phyloP scores from a whole-genome alignment of 2,888 invertebrate genomes.

The Chesias legatella region DNA sequence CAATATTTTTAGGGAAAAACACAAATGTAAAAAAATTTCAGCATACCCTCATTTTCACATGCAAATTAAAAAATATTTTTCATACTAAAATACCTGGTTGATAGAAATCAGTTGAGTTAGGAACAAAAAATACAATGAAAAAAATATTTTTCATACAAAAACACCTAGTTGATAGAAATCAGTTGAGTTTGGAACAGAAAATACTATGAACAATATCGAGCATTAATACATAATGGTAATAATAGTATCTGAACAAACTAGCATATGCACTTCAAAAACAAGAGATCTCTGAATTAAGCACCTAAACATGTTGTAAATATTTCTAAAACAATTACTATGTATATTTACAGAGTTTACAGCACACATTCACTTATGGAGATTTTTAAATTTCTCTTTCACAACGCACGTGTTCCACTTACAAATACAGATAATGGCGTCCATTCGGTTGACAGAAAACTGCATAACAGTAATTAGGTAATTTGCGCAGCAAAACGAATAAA shows the following conservation, averaged over 20 bases:
- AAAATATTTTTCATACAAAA: too few species aligned
- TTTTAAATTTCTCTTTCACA: background rate
- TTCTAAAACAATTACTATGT: slow-evolving; percentile 13
- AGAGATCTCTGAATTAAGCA: slow-evolving; percentile 16
- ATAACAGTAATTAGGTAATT: too few species aligned
- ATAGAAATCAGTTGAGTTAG: slow-evolving; percentile 11
- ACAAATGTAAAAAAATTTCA: too few species aligned
- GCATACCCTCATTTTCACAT: too few species aligned
- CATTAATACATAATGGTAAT: slow-evolving; percentile 6
- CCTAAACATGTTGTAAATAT: slow-evolving; percentile 18
- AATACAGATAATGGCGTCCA: too few species aligned
- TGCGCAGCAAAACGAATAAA: too few species aligned
- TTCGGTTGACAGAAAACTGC: too few species aligned
- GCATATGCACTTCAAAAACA: slow-evolving; percentile 14
- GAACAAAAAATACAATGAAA: slow-evolving; percentile 4
- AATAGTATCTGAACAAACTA: slow-evolving; percentile 11
- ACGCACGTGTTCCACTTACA: too few species aligned
- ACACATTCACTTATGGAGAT: slow-evolving; percentile 2
- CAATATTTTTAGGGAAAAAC: too few species aligned
- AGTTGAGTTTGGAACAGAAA: slow-evolving; percentile 12
- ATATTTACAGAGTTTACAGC: slow-evolving; percentile 3
- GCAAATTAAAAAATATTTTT: too few species aligned
- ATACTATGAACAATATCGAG: slow-evolving; percentile 5
- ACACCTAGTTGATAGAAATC: background rate
- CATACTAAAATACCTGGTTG: too few species aligned